Evolutionary conservation across 2,797 vertebrate species (phyloP).

Genomic region (Danio albolineatus): DNA sequence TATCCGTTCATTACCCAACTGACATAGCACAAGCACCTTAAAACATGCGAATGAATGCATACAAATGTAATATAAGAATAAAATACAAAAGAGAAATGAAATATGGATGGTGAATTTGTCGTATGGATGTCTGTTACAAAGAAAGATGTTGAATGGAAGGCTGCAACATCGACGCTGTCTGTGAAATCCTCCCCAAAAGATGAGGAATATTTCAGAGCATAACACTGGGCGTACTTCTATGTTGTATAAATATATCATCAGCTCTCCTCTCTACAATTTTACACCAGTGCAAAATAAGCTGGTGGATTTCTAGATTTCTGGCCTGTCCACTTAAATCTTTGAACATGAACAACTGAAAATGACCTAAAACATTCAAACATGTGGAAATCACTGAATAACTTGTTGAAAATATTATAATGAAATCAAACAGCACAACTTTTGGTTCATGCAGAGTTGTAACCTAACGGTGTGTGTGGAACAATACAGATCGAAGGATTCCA

Average conservation of each 20-base stretch:
- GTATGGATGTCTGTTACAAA: conserved; percentile 44
- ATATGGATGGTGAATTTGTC: conserved; percentile 38
- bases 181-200: conserved; percentile 46
- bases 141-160: conserved; percentile 37
- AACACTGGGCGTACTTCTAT: conserved; percentile 48
- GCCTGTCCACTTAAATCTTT: conserved; percentile 19
- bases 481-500: neutral
- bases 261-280: conserved; percentile 29
- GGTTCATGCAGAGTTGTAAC: neutral
- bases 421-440: conserved; percentile 62
- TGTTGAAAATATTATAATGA: conserved; percentile 60
- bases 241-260: conserved; percentile 57
- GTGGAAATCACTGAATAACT: conserved; percentile 50
- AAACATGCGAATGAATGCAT: conserved; percentile 20
- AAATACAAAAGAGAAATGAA: conserved; percentile 31
- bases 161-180: conserved; percentile 5
- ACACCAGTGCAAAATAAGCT: conserved; percentile 48
- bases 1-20: conserved; percentile 57
- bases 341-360: conserved; percentile 30
- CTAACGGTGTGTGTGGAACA: neutral
- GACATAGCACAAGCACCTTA: neutral
- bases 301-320: conserved; percentile 17
- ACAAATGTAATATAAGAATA: neutral
- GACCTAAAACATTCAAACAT: conserved; percentile 43
- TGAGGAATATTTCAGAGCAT: conserved; percentile 45